A percentile compares a stretch with the other conserved stretches of the same genome.
These are phyloP conservation scores for Melangyna quadrimaculata DNA, from an alignment of 2,888 invertebrate species.

Conservation along the genomic window DNA sequence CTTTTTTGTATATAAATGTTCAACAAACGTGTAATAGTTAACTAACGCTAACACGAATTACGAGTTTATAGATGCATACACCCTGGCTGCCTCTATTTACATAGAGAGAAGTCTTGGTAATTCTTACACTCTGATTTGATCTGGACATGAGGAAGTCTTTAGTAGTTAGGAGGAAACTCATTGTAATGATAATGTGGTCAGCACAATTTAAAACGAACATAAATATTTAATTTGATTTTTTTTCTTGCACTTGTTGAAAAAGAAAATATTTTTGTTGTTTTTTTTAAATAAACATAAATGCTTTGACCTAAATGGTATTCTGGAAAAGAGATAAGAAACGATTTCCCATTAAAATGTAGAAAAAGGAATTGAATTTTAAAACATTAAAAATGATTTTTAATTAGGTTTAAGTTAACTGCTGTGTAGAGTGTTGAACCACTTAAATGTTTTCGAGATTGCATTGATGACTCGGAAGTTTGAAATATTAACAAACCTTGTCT, in stretches of 20 bases:
- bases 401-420: not conserved
- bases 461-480: not conserved
- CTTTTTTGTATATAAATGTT: slow-evolving; percentile 4
- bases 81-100: not conserved
- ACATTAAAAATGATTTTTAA: not conserved
- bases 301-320: not conserved
- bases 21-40: slow-evolving; percentile 25
- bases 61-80: not conserved
- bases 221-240: not conserved
- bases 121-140: not conserved
- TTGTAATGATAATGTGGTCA: slow-evolving; percentile 5
- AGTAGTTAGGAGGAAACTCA: not conserved
- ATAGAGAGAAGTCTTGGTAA: not conserved
- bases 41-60: slow-evolving; percentile 27
- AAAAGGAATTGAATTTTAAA: not conserved
- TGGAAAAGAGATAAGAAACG: not conserved
- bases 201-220: not conserved
- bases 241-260: not conserved
- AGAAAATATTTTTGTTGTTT: not conserved
- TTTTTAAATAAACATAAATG: not conserved
- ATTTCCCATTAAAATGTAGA: not conserved
- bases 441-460: not conserved
- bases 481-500: not conserved
- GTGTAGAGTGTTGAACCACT: not conserved
- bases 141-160: slow-evolving; percentile 19